These are phyloP conservation scores for Siniperca scherzeri DNA, from an alignment of 2,797 vertebrate genomes.

Conservation along the genomic window DNA sequence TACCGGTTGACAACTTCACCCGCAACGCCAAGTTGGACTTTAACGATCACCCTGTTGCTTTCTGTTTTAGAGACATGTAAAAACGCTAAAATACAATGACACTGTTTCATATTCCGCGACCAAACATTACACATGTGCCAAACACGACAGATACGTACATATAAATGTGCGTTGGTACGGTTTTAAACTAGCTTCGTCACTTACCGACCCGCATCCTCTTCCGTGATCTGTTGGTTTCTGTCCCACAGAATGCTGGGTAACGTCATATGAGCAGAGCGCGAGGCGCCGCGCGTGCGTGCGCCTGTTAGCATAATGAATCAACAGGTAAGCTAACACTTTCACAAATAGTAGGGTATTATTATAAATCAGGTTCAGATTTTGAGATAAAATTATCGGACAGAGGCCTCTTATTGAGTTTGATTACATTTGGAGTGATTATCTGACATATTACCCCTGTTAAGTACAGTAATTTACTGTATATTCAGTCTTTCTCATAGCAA, in stretches of 20 bases:
- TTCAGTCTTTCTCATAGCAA: not conserved
- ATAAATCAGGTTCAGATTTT: fast-evolving
- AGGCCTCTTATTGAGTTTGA: not conserved
- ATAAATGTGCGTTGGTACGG: fast-evolving
- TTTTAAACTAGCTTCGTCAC: slow-evolving; percentile 2
- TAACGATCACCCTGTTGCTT: not conserved
- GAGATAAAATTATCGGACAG: not conserved
- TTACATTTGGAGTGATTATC: not conserved
- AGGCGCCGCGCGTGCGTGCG: not conserved
- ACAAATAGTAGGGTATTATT: fast-evolving
- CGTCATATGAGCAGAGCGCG: slow-evolving; percentile 54
- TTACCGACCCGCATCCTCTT: slow-evolving; percentile 67
- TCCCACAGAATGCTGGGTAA: slow-evolving; percentile 61
- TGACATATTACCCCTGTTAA: not conserved
- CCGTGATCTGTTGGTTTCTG: slow-evolving; percentile 29
- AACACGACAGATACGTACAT: not conserved
- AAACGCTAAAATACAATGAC: not conserved
- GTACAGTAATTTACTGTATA: not conserved
- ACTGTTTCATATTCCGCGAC: fast-evolving
- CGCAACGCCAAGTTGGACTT: slow-evolving; percentile 38
- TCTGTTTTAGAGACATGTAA: not conserved
- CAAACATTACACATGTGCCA: fast-evolving
- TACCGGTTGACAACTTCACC: slow-evolving; percentile 23
- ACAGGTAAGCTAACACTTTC: slow-evolving; percentile 5
- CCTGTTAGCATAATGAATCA: not conserved